Conservation (phyloP, 1,140 invertebrate species). For the Cheumatopsyche charites region DNA sequence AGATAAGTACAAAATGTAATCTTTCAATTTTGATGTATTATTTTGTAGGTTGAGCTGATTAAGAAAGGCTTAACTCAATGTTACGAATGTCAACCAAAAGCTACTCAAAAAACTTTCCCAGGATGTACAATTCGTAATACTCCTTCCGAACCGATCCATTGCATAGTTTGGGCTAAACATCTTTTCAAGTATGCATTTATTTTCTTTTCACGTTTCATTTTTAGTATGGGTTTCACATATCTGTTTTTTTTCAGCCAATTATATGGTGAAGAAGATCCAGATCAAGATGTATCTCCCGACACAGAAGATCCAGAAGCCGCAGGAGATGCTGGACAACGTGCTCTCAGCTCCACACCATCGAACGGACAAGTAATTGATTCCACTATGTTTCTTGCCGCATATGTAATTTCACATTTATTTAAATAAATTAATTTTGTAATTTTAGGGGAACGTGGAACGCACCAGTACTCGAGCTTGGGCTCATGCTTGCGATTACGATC, state of each 20-base stretch:
- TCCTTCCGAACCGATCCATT: conserved; percentile 99
- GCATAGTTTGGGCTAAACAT: conserved; percentile 99
- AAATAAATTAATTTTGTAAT: not conserved
- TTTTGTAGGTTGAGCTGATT: conserved; percentile 81
- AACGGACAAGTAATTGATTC: conserved; percentile 44
- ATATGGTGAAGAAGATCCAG: conserved; percentile 94
- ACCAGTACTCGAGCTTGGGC: conserved; percentile 93
- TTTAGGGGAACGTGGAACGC: conserved; percentile 73
- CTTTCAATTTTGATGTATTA: not conserved
- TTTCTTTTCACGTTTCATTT: conserved; percentile 15
- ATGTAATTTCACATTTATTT: not conserved
- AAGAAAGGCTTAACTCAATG: conserved; percentile 92
- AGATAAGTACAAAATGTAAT: not conserved
- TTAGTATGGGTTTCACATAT: not conserved
- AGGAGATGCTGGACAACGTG: conserved; percentile 58
- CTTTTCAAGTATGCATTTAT: conserved; percentile 85
- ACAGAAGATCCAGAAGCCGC: conserved; percentile 88
- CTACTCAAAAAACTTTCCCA: conserved; percentile 91
- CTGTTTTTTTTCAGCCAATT: conserved; percentile 75
- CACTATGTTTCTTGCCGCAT: no score
- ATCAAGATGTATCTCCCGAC: conserved; percentile 98
- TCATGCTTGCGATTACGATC: conserved; percentile 80
- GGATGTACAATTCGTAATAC: conserved; percentile 99
- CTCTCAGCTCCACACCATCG: conserved; percentile 53
- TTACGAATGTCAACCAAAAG: conserved; percentile 95